phyloP scores from a whole-genome alignment of 2,113 vertebrate genomes.

The Anser brachyrhynchus region DNA sequence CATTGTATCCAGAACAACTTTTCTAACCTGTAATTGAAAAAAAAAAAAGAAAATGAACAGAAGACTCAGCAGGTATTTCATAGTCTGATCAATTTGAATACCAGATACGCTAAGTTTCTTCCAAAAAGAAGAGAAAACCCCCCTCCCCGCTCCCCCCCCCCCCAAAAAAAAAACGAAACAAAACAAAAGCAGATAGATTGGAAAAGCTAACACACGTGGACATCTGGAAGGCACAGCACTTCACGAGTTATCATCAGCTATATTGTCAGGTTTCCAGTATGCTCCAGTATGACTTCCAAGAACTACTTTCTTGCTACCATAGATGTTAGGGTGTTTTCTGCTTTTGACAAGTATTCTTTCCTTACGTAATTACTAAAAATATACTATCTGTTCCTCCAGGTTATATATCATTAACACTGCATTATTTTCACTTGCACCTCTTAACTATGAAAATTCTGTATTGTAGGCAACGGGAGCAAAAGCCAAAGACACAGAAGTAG shows the following conservation, averaged over 20 bases:
- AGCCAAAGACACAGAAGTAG: not conserved
- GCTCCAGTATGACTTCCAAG: not conserved
- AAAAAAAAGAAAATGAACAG: not conserved
- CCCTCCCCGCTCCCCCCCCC: accelerated
- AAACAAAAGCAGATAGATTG: not conserved
- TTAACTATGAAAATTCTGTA: not conserved
- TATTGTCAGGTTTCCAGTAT: not conserved
- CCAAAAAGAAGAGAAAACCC: not conserved
- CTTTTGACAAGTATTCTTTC: not conserved
- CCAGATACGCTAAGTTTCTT: not conserved
- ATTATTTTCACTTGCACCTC: not conserved
- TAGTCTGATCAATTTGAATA: not conserved
- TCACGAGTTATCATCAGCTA: not conserved
- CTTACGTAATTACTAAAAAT: not conserved
- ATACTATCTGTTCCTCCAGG: not conserved
- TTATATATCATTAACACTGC: not conserved
- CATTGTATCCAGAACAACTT: conserved; percentile 97
- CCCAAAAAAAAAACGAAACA: not conserved
- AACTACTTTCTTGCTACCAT: not conserved
- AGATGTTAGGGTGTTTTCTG: not conserved
- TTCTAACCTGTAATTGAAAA: conserved; percentile 85
- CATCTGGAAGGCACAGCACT: not conserved
- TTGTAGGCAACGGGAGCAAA: not conserved
- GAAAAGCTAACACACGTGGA: not conserved
- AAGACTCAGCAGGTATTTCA: not conserved